phyloP scores from a whole-genome alignment of 2,113 vertebrate species.

The Piaya cayana region DNA sequence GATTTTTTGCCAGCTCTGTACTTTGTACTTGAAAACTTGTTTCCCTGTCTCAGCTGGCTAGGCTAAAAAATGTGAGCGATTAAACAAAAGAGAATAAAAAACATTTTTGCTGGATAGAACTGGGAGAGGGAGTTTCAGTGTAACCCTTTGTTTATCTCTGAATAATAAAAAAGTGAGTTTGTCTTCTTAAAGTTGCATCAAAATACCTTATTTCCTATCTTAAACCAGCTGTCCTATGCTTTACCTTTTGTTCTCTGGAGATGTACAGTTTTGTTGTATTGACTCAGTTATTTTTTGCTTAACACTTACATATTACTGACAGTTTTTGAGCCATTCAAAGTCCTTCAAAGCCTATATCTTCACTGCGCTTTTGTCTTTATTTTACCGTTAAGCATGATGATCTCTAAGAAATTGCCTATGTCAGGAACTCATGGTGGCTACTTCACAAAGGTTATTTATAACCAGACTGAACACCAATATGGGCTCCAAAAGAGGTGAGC shows the following conservation, averaged over 20 bases:
- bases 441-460: neutral
- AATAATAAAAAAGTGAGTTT: neutral
- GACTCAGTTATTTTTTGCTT: neutral
- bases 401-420: neutral
- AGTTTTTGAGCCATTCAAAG: neutral
- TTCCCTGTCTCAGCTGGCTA: neutral
- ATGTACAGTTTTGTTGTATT: neutral
- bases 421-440: neutral
- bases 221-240: neutral
- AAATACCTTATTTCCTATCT: neutral
- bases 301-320: neutral
- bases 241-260: neutral
- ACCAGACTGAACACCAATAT: neutral
- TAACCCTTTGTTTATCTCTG: neutral
- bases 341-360: neutral
- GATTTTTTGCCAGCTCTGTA: slow-evolving; percentile 21
- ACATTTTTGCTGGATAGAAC: neutral
- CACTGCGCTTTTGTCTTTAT: neutral
- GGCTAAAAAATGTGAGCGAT: neutral
- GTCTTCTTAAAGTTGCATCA: neutral
- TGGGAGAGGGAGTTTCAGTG: neutral
- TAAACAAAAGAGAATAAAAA: slow-evolving; percentile 27
- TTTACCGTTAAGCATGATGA: neutral
- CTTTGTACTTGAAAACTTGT: neutral
- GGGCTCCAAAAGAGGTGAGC: neutral